phyloP scores from a whole-genome alignment of 2,113 vertebrate genomes.

The Phyllostomus hastatus region DNA sequence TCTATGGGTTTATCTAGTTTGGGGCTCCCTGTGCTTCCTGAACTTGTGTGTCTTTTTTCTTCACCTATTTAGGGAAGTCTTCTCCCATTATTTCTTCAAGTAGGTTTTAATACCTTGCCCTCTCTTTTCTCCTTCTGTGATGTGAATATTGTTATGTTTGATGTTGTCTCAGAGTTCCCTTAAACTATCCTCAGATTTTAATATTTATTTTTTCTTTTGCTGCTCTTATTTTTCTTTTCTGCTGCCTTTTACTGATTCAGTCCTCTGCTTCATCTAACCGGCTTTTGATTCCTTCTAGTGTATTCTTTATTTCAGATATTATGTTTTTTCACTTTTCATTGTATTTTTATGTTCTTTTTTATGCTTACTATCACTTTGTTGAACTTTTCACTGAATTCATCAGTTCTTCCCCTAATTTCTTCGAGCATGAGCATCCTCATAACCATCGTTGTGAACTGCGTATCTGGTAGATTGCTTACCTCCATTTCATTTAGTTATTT shows the following conservation, averaged over 20 bases:
- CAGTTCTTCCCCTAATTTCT: not conserved
- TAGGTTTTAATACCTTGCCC: not conserved
- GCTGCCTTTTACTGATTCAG: not conserved
- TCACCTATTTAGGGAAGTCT: not conserved
- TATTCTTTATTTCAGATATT: not conserved
- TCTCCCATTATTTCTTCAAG: not conserved
- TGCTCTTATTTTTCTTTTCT: not conserved
- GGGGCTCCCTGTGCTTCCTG: too few species aligned
- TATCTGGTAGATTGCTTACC: not conserved
- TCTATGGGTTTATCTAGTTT: too few species aligned
- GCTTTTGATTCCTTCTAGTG: not conserved
- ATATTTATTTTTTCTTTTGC: not conserved
- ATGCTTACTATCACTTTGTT: not conserved
- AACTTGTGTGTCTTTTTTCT: not conserved
- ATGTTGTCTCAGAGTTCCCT: not conserved
- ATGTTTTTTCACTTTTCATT: not conserved
- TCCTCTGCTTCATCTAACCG: not conserved
- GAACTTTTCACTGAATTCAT: not conserved
- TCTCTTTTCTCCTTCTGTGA: not conserved
- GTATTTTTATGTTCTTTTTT: not conserved
- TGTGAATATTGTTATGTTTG: not conserved
- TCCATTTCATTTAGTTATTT: not conserved
- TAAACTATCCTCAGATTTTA: not conserved
- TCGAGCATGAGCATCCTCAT: not conserved
- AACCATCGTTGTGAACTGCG: not conserved